Evolutionary conservation across 1,140 invertebrate species (phyloP).

Genomic region (Bombus fervidus): DNA sequence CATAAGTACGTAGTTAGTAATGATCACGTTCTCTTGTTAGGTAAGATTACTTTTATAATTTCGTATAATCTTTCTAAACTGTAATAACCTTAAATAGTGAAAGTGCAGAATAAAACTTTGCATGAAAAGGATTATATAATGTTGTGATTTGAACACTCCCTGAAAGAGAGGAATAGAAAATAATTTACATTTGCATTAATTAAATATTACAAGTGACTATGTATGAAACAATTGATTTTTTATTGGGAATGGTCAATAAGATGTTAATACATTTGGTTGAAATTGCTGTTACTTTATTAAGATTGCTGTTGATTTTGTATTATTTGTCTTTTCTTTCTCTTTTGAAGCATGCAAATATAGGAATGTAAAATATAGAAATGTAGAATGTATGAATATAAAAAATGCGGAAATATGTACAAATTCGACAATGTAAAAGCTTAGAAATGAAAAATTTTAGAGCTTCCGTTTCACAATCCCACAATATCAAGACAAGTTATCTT

Average conservation of each 20-base stretch:
- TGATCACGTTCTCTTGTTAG: neutral
- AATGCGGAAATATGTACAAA: neutral
- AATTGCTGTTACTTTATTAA: neutral
- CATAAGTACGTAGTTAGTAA: neutral
- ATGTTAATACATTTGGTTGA: neutral
- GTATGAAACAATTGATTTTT: neutral
- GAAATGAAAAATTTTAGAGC: neutral
- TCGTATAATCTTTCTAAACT: neutral
- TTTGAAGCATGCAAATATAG: no score
- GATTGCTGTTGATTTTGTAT: neutral
- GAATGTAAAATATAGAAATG: neutral
- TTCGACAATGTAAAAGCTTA: neutral
- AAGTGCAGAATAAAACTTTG: slow-evolving; percentile 3
- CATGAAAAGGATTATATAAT: neutral
- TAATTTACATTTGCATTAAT: slow-evolving; percentile 4
- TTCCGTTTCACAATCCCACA: neutral
- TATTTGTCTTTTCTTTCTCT: no score
- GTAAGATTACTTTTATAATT: neutral
- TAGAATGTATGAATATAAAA: neutral
- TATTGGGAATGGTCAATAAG: neutral
- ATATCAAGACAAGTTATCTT: neutral
- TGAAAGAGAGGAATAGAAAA: no score
- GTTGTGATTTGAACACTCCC: neutral
- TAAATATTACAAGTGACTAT: neutral
- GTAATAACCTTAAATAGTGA: neutral